A percentile compares a stretch with the other conserved stretches of the same genome.
Evolutionary conservation across 2,797 vertebrate genomes (phyloP).

Genomic region (Enteromius viviparus): DNA sequence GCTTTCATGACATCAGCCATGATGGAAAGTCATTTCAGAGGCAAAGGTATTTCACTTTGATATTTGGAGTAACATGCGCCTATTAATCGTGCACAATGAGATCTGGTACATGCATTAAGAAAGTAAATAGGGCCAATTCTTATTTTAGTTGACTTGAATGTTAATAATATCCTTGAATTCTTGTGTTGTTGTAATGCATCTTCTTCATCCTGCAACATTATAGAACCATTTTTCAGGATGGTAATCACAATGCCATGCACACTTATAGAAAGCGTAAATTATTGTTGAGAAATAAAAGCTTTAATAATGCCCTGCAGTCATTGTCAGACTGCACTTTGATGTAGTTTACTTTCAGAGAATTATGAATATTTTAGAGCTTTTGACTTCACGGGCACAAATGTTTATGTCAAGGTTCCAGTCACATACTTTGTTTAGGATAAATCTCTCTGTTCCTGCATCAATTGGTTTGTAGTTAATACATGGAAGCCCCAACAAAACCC

Average conservation of each 20-base stretch:
- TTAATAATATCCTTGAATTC: constrained; percentile 16
- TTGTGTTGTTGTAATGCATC: constrained; percentile 8
- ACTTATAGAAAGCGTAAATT: constrained; percentile 13
- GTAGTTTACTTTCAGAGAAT: constrained; percentile 25
- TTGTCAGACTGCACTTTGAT: constrained; percentile 27
- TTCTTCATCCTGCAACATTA: constrained; percentile 8
- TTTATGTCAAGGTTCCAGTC: constrained; percentile 11
- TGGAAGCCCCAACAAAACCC: not conserved
- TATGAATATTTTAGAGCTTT: constrained; percentile 36
- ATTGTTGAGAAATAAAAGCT: constrained; percentile 21
- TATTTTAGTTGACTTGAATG: constrained; percentile 13
- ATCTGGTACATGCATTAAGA: constrained; percentile 1
- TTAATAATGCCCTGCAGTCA: constrained; percentile 10
- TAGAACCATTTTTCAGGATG: not conserved
- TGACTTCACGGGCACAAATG: constrained; percentile 1
- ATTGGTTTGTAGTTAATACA: not conserved
- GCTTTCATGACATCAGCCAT: not conserved
- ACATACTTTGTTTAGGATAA: constrained; percentile 11
- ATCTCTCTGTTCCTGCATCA: constrained; percentile 14
- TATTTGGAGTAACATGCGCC: not conserved
- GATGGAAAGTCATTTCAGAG: constrained; percentile 6
- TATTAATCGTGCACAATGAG: not conserved
- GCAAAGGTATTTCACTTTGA: not conserved
- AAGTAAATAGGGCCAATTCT: constrained; percentile 1
- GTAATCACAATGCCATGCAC: constrained; percentile 16